Base-by-base conservation (phyloP, 1,140 invertebrate species). In the Leptopilina clavipes region DNA sequence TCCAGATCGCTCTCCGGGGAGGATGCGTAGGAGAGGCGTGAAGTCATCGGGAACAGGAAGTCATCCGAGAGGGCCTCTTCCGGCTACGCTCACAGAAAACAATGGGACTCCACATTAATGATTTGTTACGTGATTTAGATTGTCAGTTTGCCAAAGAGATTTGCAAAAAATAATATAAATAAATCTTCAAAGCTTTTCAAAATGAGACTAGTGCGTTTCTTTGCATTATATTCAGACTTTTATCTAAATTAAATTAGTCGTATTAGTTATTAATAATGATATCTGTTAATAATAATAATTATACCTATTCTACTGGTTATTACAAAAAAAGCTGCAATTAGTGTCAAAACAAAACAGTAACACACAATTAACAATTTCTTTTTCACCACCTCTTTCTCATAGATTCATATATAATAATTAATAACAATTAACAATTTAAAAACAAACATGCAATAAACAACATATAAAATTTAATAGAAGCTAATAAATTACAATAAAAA, bases 1-100 rank as follows among this genome's bases (percentile, higher is more conserved):
- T 98, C 97, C 87, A 97, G 92, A 90, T 99, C 97, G 88, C 96
- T 97, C 91, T 98, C 97, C 81, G 97, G 97, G 86, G 97, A 98
- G 84, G 96, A 98, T 79, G 97, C 97, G 92, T 98, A 98, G 86
- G 97, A 98, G 79, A 98, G 92, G 85, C 97, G 95, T 90, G 96
- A 96, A 80, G 97, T 97, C 97, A 98, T 98, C 85, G 98, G 98
- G 93, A 99, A 99, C 86, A 99, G 94, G 94, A 99, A 98, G 93
- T 99, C 97, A 92, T 96, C 95, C 84, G 95, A 95, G 90, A 96
- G 92, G 90, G 95, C 95, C 92, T 96, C 95, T 90, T 96, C 94
- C 85, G 94, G 94, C 94, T 95, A 91, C 89, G 90, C 81, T 85
- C 85, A 84, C 83, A 87, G 81, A 88, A 89, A 87, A 82, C 77